phyloP scores from a whole-genome alignment of 2,888 invertebrate genomes.

The Tachystola acroxantha region DNA sequence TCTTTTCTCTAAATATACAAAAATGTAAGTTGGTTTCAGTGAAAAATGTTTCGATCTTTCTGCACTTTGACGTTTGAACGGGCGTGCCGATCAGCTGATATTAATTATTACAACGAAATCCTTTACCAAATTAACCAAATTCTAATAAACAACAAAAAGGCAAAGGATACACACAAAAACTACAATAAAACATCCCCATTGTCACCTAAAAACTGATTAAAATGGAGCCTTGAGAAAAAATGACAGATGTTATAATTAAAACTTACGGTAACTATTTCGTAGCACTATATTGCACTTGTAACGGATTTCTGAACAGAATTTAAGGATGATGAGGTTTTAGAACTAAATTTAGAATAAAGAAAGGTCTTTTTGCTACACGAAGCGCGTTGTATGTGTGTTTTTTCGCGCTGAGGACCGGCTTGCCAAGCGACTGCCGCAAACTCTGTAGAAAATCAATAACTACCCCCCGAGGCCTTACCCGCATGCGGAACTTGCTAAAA shows the following conservation, averaged over 20 bases:
- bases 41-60: too few species aligned
- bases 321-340: slow-evolving; percentile 21
- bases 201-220: slow-evolving; percentile 44
- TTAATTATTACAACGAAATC: slow-evolving; percentile 23
- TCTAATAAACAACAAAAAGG: slow-evolving; percentile 10
- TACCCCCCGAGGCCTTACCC: slow-evolving; percentile 54
- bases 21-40: too few species aligned
- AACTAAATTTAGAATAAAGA: slow-evolving; percentile 38
- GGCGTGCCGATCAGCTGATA: slow-evolving; percentile 55
- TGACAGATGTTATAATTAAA: slow-evolving; percentile 27
- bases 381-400: slow-evolving; percentile 60
- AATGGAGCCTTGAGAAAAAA: slow-evolving; percentile 40
- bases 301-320: slow-evolving; percentile 23
- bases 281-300: slow-evolving; percentile 52
- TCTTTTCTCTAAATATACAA: neutral
- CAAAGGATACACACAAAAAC: slow-evolving; percentile 18
- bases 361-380: slow-evolving; percentile 51
- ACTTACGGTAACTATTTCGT: slow-evolving; percentile 64
- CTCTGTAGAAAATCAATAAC: slow-evolving; percentile 71
- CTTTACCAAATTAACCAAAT: slow-evolving; percentile 6
- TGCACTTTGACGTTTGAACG: slow-evolving; percentile 37
- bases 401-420: slow-evolving; percentile 73
- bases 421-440: slow-evolving; percentile 72
- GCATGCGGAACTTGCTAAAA: slow-evolving; percentile 68
- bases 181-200: slow-evolving; percentile 23